Conservation (phyloP, 2,797 vertebrate species). For the Tolypeutes matacus region DNA sequence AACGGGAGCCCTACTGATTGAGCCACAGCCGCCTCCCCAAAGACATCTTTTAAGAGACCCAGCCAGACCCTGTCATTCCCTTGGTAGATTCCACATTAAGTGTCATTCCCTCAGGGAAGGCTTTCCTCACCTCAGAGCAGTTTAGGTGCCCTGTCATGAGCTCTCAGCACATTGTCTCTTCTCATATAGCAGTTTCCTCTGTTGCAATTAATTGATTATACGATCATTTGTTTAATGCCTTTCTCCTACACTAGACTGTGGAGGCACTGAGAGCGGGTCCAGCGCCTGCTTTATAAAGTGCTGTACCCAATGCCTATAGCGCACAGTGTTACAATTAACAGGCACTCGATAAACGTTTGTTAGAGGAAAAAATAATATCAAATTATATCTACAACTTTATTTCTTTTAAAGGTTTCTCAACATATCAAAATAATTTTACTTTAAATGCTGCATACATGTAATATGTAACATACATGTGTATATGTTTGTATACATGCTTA, state of each 20-base stretch:
- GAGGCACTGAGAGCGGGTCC: background rate
- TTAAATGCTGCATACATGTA: background rate
- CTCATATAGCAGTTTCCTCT: background rate
- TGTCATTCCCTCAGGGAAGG: background rate
- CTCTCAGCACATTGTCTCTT: background rate
- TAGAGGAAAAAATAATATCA: background rate
- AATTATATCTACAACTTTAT: background rate
- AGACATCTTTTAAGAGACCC: background rate
- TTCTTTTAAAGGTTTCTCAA: background rate
- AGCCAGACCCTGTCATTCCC: background rate
- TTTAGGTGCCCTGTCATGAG: background rate
- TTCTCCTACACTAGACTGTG: background rate
- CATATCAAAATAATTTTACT: background rate
- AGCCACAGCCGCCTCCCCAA: no score
- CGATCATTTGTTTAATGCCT: background rate
- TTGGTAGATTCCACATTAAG: background rate
- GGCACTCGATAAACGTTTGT: background rate
- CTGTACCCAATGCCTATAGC: no score
- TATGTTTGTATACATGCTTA: background rate
- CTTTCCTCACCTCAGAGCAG: background rate
- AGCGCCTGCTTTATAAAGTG: background rate
- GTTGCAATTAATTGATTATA: background rate
- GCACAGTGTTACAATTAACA: no score
- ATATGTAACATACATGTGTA: background rate
- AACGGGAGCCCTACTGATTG: no score